These are phyloP conservation scores for Chrysomallon squamiferum DNA, from an alignment of 1,140 invertebrate species.

Conservation along the genomic window DNA sequence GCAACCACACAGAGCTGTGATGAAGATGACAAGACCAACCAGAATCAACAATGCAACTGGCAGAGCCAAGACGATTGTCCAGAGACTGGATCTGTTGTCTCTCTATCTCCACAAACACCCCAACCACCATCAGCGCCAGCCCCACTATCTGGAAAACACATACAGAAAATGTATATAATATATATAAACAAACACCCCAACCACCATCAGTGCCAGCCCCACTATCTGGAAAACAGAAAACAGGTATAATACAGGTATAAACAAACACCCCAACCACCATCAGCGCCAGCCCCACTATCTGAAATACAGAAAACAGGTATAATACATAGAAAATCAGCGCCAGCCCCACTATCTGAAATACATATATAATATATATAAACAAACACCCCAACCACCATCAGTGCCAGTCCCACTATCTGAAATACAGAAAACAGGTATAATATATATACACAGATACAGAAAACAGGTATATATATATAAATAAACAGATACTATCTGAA, in stretches of 20 bases:
- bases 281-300: conserved; percentile 45
- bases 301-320: conserved; percentile 12
- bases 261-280: conserved; percentile 36
- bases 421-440: conserved; percentile 10
- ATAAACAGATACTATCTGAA: conserved; percentile 44
- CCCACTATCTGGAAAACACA: conserved; percentile 38
- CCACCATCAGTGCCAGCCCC: conserved; percentile 34
- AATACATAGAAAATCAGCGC: too few relatives aligned
- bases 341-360: conserved; percentile 43
- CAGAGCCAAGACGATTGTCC: conserved; percentile 38
- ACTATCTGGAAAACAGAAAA: conserved; percentile 32
- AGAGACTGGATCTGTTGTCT: conserved; percentile 29
- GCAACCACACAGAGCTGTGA: conserved; percentile 42
- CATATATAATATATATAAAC: conserved; percentile 10
- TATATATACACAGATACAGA: conserved; percentile 48
- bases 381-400: conserved; percentile 35
- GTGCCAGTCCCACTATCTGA: conserved; percentile 43
- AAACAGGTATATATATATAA: not conserved
- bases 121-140: conserved; percentile 33
- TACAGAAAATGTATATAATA: not conserved
- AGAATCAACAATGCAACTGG: conserved; percentile 41
- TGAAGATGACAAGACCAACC: conserved; percentile 40
- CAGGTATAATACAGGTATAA: not conserved
- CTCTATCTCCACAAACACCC: conserved; percentile 35
- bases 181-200: conserved; percentile 39